Conservation (phyloP, 2,888 invertebrate genomes). For the Harmothoe impar region DNA sequence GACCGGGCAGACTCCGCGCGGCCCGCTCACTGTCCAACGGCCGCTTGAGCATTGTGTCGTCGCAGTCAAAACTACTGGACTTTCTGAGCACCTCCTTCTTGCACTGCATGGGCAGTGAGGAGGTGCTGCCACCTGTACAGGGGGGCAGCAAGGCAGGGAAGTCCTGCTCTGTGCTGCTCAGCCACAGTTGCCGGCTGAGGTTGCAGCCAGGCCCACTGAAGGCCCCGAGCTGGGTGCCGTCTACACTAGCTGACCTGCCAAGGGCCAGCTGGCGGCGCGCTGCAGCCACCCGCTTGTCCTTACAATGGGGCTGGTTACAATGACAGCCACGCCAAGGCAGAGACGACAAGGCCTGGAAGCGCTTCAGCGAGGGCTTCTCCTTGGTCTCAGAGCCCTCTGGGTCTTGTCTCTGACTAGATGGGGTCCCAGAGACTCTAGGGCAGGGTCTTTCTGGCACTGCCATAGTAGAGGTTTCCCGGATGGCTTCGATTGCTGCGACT, state of each 20-base stretch:
- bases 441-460: neutral
- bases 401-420: conserved; percentile 21
- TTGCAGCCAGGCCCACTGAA: conserved; percentile 46
- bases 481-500: neutral
- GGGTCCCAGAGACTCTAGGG: neutral
- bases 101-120: conserved; percentile 17
- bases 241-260: neutral
- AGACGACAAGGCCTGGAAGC: neutral
- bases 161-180: conserved; percentile 55
- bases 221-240: neutral
- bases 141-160: neutral
- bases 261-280: neutral
- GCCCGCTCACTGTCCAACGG: neutral
- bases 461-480: neutral
- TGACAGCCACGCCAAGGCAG: conserved; percentile 51
- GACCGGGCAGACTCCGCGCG: conserved; percentile 12
- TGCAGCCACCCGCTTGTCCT: conserved; percentile 38
- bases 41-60: neutral
- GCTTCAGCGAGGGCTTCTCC: conserved; percentile 24
- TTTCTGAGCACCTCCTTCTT: conserved; percentile 30
- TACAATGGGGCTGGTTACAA: conserved; percentile 54
- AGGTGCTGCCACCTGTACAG: neutral
- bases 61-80: conserved; percentile 58
- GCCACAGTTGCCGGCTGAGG: conserved; percentile 54
- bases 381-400: conserved; percentile 64